Base-by-base conservation (phyloP, 35 echinoderm and acorn worm genomes). In the Nesometra sesokonis region DNA sequence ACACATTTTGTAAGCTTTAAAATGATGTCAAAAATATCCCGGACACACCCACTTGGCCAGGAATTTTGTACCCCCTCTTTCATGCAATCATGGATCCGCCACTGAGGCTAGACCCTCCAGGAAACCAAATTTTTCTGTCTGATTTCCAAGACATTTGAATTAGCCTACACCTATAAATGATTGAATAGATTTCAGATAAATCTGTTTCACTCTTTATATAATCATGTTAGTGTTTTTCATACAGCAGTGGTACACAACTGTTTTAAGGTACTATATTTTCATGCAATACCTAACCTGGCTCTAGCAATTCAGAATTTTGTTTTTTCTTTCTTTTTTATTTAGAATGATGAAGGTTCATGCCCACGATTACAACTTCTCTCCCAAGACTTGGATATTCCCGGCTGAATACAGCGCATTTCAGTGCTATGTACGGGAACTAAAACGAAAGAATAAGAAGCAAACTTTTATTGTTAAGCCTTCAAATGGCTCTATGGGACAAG, bases 401-500 rank as follows among this genome's bases (percentile, higher is more conserved):
- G 87, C 93, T 5, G 96, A 99, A 46, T 99, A 99, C 84, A 91
- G 83, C 19, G 40, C 87, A 76, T 92, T 99, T 52, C 96, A 99
- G 47, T 92, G 91, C 35, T 92, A 99, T 84, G 88, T 86, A 47
- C 34, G 86, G 30, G 96, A 99, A 34, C 86, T 99, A 37, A 99
- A 94, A 89, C 91, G 87, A 43, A 91, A 89, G 46, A 90, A 88
- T 80, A 99, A 99, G 85, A 87, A 93, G 21, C 91, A 77, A 78
- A 99, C 96, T 4, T 99, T 94, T 40, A 99, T 99, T 82, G 89
- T 93, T 15, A 99, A 99, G 34, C 96, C 96, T 67, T 87, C 96
- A 15, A 99, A 99, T 88, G 96, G 96, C 76, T 87, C 96, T 57
- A 99, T 99, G 96, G 96, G 96, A 7, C 85, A 99, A 78, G 96